Conservation (phyloP, 53 echinoderm and acorn worm species). For the Echinarachnius parma region DNA sequence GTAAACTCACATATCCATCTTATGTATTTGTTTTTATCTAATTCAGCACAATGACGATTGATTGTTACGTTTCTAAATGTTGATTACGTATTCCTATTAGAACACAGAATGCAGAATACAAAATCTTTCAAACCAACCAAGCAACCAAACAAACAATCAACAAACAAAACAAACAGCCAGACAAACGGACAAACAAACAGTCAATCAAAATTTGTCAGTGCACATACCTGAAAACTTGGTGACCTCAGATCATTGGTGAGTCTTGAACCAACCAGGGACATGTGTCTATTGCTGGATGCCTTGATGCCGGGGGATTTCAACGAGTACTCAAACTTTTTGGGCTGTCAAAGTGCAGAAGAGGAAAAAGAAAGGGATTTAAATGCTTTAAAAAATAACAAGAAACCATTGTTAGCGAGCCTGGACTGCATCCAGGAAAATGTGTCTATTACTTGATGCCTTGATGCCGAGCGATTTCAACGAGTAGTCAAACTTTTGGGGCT, state of each 20-base stretch:
- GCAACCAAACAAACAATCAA: too few species aligned
- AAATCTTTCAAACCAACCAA: too few species aligned
- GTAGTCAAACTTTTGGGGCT: constrained; percentile 87
- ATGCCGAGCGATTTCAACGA: constrained; percentile 89
- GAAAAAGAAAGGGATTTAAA: not conserved
- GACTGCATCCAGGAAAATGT: constrained; percentile 69
- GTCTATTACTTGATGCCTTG: constrained; percentile 77
- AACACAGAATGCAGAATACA: too few species aligned
- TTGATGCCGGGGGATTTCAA: constrained; percentile 95
- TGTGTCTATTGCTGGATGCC: constrained; percentile 69
- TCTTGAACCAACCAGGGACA: constrained; percentile 64
- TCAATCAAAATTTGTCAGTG: too few species aligned
- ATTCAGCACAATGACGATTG: too few species aligned
- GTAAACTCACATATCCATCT: too few species aligned
- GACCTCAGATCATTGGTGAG: constrained; percentile 56
- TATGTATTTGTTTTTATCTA: too few species aligned
- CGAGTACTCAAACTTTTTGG: constrained; percentile 81
- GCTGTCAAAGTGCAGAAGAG: constrained; percentile 40
- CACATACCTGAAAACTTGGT: constrained; percentile 49
- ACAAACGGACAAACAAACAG: too few species aligned
- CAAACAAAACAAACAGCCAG: too few species aligned
- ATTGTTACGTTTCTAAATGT: too few species aligned
- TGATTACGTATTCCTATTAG: too few species aligned
- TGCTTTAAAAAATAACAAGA: not conserved
- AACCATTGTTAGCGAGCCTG: too few species aligned